Conservation (phyloP, 2,888 invertebrate species). For the Melanophora roralis region DNA sequence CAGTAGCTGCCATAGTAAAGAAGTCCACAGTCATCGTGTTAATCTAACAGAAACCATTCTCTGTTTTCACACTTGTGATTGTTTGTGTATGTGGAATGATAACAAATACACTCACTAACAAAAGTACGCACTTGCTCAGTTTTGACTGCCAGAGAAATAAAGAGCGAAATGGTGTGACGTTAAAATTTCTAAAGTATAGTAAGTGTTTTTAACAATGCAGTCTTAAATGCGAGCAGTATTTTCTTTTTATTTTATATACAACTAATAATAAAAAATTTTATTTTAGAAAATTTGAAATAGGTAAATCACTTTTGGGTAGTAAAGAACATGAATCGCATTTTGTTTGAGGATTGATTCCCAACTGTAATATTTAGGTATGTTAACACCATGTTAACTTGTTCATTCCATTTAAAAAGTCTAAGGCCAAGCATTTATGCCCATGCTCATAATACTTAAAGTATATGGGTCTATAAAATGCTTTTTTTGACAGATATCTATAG, state of each 20-base stretch:
- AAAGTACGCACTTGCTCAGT: conserved; percentile 18
- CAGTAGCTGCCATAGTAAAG: neutral
- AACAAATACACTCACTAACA: neutral
- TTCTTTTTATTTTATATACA: conserved; percentile 6
- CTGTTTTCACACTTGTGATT: neutral
- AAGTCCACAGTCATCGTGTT: neutral
- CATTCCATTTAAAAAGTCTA: no score
- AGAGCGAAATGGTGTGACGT: conserved; percentile 6
- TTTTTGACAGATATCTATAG: no score
- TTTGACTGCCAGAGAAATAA: neutral
- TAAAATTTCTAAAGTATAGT: neutral
- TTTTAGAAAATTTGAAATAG: no score
- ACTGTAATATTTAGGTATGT: no score
- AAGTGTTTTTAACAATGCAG: neutral
- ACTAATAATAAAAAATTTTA: neutral
- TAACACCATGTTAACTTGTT: no score
- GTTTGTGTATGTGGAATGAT: neutral
- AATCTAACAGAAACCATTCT: neutral
- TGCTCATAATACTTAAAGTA: no score
- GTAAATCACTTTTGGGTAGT: no score
- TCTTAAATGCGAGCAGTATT: neutral
- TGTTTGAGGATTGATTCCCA: no score
- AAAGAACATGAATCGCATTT: no score
- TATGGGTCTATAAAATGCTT: no score
- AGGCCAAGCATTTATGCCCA: no score